phyloP scores from a whole-genome alignment of 2,888 invertebrate genomes.

The Resseliella maxima region DNA sequence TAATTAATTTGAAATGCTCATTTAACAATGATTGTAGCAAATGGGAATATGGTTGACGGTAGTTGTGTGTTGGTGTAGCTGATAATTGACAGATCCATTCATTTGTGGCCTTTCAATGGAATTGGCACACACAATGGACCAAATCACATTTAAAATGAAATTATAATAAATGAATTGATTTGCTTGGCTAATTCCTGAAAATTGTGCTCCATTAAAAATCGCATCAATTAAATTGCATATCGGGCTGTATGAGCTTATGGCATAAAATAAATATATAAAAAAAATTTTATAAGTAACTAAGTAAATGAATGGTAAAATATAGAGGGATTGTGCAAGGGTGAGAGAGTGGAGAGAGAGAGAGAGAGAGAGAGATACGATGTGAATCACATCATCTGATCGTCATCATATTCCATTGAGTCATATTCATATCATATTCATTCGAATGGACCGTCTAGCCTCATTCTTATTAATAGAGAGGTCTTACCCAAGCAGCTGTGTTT shows the following conservation, averaged over 20 bases:
- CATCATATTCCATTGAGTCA: no score
- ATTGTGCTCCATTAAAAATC: constrained; percentile 28
- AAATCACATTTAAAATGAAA: constrained; percentile 27
- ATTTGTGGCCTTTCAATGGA: neutral
- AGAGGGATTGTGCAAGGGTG: no score
- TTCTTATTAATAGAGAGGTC: constrained; percentile 26
- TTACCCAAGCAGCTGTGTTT: neutral
- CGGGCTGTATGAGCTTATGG: no score
- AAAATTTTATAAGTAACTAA: no score
- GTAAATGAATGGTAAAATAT: no score
- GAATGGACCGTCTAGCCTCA: neutral
- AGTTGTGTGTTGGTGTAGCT: neutral
- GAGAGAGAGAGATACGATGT: no score
- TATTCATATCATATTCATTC: no score
- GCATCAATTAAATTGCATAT: constrained; percentile 43
- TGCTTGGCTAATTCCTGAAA: constrained; percentile 20
- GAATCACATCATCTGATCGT: neutral
- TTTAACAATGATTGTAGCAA: neutral
- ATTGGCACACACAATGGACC: neutral
- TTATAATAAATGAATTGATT: constrained; percentile 40
- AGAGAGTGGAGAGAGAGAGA: no score
- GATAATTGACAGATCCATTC: constrained; percentile 37
- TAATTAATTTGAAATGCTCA: constrained; percentile 34
- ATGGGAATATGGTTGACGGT: neutral
- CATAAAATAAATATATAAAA: no score